These are phyloP conservation scores for Cheiracanthium punctorium DNA, from an alignment of 2,888 invertebrate species.

Conservation along the genomic window DNA sequence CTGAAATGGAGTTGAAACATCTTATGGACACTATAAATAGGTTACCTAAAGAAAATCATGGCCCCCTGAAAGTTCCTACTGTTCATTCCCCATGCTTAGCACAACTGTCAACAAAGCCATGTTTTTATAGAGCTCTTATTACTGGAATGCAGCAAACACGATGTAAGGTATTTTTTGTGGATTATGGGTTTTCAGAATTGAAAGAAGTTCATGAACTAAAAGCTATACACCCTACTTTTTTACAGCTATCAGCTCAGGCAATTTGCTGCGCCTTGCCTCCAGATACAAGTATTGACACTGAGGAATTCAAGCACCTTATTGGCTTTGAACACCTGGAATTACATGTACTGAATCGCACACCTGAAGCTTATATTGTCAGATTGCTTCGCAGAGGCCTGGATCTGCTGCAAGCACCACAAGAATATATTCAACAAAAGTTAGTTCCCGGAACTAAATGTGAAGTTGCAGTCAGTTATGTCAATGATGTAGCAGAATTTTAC, in stretches of 20 bases:
- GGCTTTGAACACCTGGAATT: not conserved
- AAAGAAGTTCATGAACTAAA: constrained; percentile 37
- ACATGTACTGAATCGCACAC: constrained; percentile 20
- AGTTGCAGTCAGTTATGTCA: constrained; percentile 43
- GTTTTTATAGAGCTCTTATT: constrained; percentile 73
- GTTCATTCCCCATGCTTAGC: constrained; percentile 39
- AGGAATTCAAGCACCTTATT: constrained; percentile 1
- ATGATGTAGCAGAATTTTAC: constrained; percentile 51
- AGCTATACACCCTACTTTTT: constrained; percentile 28
- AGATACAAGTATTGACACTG: not conserved
- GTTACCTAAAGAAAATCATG: not conserved
- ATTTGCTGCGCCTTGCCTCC: constrained; percentile 48
- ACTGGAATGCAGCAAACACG: not conserved
- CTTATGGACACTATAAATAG: constrained; percentile 41
- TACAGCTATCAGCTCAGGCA: constrained; percentile 53
- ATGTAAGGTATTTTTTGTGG: constrained; percentile 39
- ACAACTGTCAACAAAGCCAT: not conserved
- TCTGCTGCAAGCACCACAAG: not conserved
- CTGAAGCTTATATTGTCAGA: constrained; percentile 26
- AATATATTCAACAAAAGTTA: constrained; percentile 25
- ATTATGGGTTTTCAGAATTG: constrained; percentile 49
- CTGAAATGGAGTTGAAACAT: constrained; percentile 47
- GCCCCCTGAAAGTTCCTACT: constrained; percentile 5
- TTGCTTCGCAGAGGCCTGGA: not conserved
- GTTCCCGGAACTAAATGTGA: not conserved